Conservation (phyloP, 2,888 invertebrate species). For the Temnothorax ravouxi region DNA sequence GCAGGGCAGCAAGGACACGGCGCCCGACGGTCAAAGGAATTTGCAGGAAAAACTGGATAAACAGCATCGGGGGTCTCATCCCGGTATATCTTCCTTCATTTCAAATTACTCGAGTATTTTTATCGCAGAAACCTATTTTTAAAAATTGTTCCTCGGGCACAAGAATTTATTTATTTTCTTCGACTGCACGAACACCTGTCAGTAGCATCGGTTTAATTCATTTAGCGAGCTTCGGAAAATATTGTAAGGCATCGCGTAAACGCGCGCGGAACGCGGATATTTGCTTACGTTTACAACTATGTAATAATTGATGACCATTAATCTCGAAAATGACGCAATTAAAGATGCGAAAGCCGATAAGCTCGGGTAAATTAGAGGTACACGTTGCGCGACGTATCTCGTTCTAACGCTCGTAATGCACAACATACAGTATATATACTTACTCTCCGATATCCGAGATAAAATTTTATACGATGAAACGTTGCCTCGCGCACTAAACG, state of each 20-base stretch:
- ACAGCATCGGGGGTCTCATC: conserved; percentile 27
- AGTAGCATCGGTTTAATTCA: not conserved
- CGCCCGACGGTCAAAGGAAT: conserved; percentile 29
- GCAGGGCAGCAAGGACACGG: conserved; percentile 47
- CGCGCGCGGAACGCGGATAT: not conserved
- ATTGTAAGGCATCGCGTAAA: not conserved
- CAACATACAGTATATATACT: not conserved
- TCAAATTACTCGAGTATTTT: not conserved
- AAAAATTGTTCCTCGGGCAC: not conserved
- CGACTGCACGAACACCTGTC: not conserved
- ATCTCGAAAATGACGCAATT: conserved; percentile 6
- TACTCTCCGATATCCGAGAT: not conserved
- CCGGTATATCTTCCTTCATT: conserved; percentile 26
- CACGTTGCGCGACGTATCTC: not conserved
- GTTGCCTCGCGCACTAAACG: not conserved
- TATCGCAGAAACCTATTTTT: not conserved
- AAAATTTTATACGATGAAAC: not conserved
- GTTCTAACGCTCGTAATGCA: not conserved
- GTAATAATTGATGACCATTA: not conserved
- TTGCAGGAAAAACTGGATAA: conserved; percentile 44
- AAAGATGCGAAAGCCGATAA: not conserved
- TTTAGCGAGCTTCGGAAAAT: not conserved
- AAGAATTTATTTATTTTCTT: conserved; percentile 11
- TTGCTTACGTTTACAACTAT: not conserved
- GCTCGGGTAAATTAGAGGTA: not conserved